phyloP scores from a whole-genome alignment of 2,113 vertebrate species.

The Callipepla squamata region DNA sequence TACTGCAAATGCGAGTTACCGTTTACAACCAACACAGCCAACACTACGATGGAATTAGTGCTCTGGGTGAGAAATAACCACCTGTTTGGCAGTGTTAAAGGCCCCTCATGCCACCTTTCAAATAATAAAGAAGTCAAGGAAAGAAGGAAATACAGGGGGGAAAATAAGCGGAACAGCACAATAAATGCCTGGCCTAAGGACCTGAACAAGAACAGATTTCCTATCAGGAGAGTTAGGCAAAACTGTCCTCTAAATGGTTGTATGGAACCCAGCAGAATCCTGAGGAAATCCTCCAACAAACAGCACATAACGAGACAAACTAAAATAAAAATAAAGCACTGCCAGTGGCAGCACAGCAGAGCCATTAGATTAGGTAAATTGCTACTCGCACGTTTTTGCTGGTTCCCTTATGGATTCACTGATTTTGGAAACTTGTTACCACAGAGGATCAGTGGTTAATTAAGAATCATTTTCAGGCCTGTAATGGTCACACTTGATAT shows the following conservation, averaged over 20 bases:
- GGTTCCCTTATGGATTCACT: constrained; percentile 74
- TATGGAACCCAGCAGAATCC: background rate
- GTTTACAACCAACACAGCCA: background rate
- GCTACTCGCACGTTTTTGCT: constrained; percentile 58
- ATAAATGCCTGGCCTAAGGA: background rate
- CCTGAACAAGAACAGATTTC: background rate
- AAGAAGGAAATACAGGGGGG: background rate
- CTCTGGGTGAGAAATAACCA: background rate
- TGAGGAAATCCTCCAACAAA: background rate
- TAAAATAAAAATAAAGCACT: constrained; percentile 21
- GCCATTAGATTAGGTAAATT: constrained; percentile 74
- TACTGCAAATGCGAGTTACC: background rate
- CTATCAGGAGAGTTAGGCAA: background rate
- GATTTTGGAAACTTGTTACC: constrained; percentile 78
- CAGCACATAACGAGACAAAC: background rate
- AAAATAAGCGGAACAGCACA: background rate
- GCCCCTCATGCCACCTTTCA: background rate
- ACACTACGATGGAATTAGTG: background rate
- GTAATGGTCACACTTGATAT: constrained; percentile 83
- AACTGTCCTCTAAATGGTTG: background rate
- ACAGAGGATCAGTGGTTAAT: constrained; percentile 86
- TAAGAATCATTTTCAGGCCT: constrained; percentile 83
- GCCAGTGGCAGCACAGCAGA: constrained; percentile 16
- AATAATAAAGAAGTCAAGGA: background rate
- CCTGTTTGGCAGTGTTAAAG: background rate